Percentiles rank a stretch among this genome's conserved stretches.
Evolutionary conservation across 2,113 vertebrate genomes (phyloP).

Genomic region (Mastomys natalensis): DNA sequence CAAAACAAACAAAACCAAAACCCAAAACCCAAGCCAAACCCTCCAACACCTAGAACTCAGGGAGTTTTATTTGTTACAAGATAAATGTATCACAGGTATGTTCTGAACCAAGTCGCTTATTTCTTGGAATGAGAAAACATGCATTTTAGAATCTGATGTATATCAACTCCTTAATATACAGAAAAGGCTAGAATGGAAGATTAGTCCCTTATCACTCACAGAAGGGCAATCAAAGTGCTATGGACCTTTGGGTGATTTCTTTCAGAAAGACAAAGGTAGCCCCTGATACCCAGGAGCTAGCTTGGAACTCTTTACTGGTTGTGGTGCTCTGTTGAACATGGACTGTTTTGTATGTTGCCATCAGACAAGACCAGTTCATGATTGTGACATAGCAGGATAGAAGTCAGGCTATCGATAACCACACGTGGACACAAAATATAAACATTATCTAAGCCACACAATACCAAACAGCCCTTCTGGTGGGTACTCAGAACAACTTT

Average conservation of each 20-base stretch:
- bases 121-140: constrained; percentile 42
- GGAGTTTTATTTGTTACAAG: constrained; percentile 34
- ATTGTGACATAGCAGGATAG: background rate
- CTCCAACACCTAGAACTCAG: constrained; percentile 43
- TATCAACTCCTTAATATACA: constrained; percentile 8
- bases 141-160: constrained; percentile 30
- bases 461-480: background rate
- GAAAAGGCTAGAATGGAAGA: constrained; percentile 3
- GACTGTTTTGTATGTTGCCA: background rate
- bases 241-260: background rate
- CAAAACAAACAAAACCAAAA: background rate
- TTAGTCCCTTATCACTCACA: background rate
- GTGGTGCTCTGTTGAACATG: background rate
- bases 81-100: background rate
- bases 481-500: background rate
- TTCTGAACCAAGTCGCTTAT: constrained; percentile 27
- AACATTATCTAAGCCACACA: background rate
- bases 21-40: background rate
- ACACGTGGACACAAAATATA: background rate
- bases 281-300: background rate
- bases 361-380: background rate
- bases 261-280: background rate
- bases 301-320: background rate
- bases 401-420: background rate
- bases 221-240: background rate